Percentiles rank a stretch among this genome's conserved stretches.
Conservation (phyloP, 2,113 vertebrate genomes). For the Hippocampus guttulatus region DNA sequence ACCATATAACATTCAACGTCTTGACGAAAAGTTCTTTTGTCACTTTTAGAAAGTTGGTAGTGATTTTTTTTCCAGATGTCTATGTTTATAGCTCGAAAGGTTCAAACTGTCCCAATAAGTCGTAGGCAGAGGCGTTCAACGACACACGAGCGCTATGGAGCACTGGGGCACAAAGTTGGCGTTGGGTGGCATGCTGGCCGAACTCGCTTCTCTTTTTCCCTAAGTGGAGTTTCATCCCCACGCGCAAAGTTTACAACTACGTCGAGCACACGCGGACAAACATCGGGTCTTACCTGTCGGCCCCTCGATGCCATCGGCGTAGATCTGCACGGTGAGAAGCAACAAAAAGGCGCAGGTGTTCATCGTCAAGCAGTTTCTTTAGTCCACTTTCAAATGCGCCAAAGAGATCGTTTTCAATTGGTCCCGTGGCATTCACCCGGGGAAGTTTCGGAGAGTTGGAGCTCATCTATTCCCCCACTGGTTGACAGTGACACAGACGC, state of each 20-base stretch:
- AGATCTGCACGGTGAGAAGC: constrained; percentile 73
- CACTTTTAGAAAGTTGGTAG: constrained; percentile 12
- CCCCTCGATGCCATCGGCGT: constrained; percentile 77
- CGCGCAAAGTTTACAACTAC: constrained; percentile 48
- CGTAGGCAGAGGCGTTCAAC: neutral
- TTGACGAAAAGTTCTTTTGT: constrained; percentile 8
- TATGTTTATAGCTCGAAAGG: no score
- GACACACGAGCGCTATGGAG: constrained; percentile 13
- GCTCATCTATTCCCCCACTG: constrained; percentile 55
- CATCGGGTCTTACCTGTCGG: constrained; percentile 72
- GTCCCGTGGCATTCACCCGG: constrained; percentile 50
- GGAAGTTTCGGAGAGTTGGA: constrained; percentile 42
- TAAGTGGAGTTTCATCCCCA: constrained; percentile 25
- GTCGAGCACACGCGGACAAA: constrained; percentile 9
- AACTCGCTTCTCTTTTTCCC: constrained; percentile 31
- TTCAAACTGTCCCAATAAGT: neutral
- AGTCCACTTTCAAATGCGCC: constrained; percentile 70
- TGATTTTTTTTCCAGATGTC: neutral
- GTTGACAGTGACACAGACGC: constrained; percentile 44
- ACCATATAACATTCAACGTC: neutral
- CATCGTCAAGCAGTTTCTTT: constrained; percentile 66
- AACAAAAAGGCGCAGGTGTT: constrained; percentile 76
- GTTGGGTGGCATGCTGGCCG: constrained; percentile 18
- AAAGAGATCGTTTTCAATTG: constrained; percentile 57
- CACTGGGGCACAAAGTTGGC: constrained; percentile 41